These are phyloP conservation scores for Melinaea menophilus DNA, from an alignment of 2,888 invertebrate genomes.

Conservation along the genomic window DNA sequence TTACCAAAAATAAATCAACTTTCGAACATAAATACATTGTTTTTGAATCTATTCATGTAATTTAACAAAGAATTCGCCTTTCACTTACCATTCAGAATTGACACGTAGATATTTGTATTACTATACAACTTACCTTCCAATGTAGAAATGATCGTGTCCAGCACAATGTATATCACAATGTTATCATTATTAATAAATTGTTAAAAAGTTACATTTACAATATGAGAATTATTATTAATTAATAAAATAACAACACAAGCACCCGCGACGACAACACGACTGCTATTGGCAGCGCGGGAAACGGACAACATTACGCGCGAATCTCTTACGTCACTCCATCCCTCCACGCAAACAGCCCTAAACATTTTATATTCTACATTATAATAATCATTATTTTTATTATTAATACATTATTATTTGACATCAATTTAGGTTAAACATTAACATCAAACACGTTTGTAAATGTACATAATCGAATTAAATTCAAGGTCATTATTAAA, in stretches of 20 bases:
- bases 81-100: constrained; percentile 71
- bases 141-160: constrained; percentile 45
- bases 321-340: too few relatives aligned
- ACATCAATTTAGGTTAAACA: too few relatives aligned
- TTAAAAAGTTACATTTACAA: constrained; percentile 60
- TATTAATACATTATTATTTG: neutral
- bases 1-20: neutral
- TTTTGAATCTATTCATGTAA: constrained; percentile 53
- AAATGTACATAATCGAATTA: too few relatives aligned
- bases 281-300: constrained; percentile 29
- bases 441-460: too few relatives aligned
- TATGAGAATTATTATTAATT: too few relatives aligned
- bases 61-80: constrained; percentile 72
- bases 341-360: too few relatives aligned
- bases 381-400: neutral
- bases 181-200: constrained; percentile 52
- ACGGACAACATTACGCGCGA: too few relatives aligned
- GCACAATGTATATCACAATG: constrained; percentile 57
- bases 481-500: too few relatives aligned
- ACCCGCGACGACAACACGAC: constrained; percentile 54
- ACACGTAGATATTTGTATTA: constrained; percentile 67
- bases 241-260: constrained; percentile 41
- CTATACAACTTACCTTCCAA: constrained; percentile 57
- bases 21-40: constrained; percentile 38
- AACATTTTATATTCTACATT: too few relatives aligned